Conservation (phyloP, 2,113 vertebrate species). For the Spheniscus mendiculus region DNA sequence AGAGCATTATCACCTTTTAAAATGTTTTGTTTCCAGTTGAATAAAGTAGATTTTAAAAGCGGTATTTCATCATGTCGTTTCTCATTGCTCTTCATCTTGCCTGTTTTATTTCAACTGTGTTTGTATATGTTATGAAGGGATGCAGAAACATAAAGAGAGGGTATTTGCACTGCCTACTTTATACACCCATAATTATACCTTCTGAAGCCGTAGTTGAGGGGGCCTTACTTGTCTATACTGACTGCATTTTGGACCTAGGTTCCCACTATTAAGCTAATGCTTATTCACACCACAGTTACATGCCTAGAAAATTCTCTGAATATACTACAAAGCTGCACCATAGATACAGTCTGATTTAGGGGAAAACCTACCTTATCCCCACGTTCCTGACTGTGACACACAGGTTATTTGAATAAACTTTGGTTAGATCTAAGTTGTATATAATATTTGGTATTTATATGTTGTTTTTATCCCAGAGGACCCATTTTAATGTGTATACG, state of each 20-base stretch:
- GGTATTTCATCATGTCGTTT: neutral
- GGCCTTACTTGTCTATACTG: neutral
- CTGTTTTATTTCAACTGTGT: neutral
- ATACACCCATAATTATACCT: neutral
- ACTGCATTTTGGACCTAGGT: neutral
- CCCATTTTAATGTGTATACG: neutral
- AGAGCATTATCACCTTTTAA: constrained; percentile 56
- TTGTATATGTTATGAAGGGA: neutral
- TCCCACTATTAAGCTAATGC: neutral
- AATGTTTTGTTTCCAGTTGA: constrained; percentile 65
- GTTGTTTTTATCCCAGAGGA: neutral
- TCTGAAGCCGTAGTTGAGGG: neutral
- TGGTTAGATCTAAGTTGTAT: too few relatives aligned
- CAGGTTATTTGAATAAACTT: too few relatives aligned
- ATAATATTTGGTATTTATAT: too few relatives aligned
- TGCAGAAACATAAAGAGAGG: neutral
- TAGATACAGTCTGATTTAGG: neutral
- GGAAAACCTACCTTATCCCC: neutral
- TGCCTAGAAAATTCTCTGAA: neutral
- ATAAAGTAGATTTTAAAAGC: constrained; percentile 41
- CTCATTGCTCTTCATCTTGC: neutral
- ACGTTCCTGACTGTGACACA: neutral
- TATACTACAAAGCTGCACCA: neutral
- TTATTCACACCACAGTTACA: neutral
- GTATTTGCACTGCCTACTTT: neutral